Percentiles rank a stretch among this genome's conserved stretches.
phyloP scores from a whole-genome alignment of 2,797 vertebrate genomes.

The Australoheros facetus region DNA sequence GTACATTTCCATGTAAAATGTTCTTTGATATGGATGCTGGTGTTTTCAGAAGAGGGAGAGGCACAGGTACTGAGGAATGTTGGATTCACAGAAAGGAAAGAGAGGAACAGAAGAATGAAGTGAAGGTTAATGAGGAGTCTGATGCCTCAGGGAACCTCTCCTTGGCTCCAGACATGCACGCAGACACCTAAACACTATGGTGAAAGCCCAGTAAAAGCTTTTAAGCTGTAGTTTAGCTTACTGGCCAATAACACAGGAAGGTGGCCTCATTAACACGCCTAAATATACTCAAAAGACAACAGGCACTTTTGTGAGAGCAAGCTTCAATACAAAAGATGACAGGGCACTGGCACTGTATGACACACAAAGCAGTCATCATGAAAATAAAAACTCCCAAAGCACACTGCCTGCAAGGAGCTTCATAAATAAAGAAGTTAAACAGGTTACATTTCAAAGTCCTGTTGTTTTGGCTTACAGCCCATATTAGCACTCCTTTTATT shows the following conservation, averaged over 20 bases:
- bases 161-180: conserved; percentile 64
- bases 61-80: conserved; percentile 27
- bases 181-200: conserved; percentile 46
- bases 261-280: conserved; percentile 59
- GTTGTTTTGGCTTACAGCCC: background rate
- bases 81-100: conserved; percentile 39
- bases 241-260: conserved; percentile 58
- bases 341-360: conserved; percentile 5
- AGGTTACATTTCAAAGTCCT: conserved; percentile 1
- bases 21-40: conserved; percentile 53
- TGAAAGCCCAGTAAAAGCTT: conserved; percentile 63
- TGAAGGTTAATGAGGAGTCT: conserved; percentile 74
- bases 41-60: background rate
- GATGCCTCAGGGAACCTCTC: conserved; percentile 48
- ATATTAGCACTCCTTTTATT: conserved; percentile 13
- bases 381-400: conserved; percentile 15
- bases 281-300: conserved; percentile 45
- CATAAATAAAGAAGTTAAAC: conserved; percentile 25
- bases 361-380: conserved; percentile 1
- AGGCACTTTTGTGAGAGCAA: conserved; percentile 26
- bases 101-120: conserved; percentile 56
- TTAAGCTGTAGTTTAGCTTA: conserved; percentile 61
- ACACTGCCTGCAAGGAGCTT: background rate
- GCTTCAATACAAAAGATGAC: conserved; percentile 27
- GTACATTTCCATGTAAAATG: conserved; percentile 20